Base-by-base conservation (phyloP, 2,888 invertebrate species). In the Drosophila meridiana region DNA sequence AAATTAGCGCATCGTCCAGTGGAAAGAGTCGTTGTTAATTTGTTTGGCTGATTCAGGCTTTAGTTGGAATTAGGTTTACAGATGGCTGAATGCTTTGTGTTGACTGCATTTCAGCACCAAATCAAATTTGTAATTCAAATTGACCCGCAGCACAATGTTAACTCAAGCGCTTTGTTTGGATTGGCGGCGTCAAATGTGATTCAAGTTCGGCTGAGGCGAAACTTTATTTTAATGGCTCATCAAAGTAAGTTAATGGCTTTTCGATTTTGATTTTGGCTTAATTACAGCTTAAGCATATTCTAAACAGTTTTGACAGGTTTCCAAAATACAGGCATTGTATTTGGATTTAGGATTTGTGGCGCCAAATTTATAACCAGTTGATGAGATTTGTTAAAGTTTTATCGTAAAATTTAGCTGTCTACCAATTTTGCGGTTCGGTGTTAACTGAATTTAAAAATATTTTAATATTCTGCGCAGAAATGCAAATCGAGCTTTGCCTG, bases 81-180 rank as follows among this genome's bases (percentile, higher is more conserved):
- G 84, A 89, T 89, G 73, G 79, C 9, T 67, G 65, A 32, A 83
- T 76, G 89, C 65, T 81, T 86, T 85, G 79, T 87, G 73, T 89
- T 89, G 80, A 82, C 73, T 80, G 75, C 69, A 75, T 82, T 82
- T 79, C 83, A 69, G 76, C 73, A 71, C 69, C 73, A 76, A 47
- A 58, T 60, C 0, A 57, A 71, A 85, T 85, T 87, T 84, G 85
- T 85, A 85, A 82, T 85, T 87, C 82, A 85, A 85, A 89, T 84
- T 45, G 59, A 47, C 38, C 45, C 42, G 38, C 50, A 64, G 45
- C 56, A 67, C 52, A 73, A 74, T 68, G 71, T 60, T 70, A 70
- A 42, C 7, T 45, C 4, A 36, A 48, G 48, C 53, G 14, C 56
- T 67, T 68, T 74, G 67, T 80, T 80, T 87, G 45, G 60, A 58